These are phyloP conservation scores for Scaptomyza flava DNA, from an alignment of 2,888 invertebrate species.

Conservation along the genomic window DNA sequence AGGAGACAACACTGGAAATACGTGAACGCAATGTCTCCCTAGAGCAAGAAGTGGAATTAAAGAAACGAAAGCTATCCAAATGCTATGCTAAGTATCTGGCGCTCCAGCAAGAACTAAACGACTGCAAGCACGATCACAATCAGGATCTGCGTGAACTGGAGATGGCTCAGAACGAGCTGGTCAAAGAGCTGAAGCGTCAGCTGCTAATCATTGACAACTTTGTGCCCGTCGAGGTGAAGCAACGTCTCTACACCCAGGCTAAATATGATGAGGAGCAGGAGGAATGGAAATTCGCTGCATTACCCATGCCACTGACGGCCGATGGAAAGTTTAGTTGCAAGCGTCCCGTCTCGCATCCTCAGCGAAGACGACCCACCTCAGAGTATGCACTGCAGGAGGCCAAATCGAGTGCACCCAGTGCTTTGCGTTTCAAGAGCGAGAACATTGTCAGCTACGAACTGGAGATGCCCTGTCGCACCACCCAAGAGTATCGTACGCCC, in stretches of 20 bases:
- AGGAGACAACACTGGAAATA: conserved; percentile 95
- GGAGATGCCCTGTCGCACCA: conserved; percentile 85
- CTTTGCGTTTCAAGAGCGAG: conserved; percentile 83
- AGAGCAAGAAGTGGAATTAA: conserved; percentile 98
- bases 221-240: conserved; percentile 92
- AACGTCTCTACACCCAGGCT: conserved; percentile 89
- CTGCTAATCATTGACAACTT: conserved; percentile 95
- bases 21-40: conserved; percentile 95
- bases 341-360: conserved; percentile 88
- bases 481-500: conserved; percentile 84
- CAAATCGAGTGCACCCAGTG: conserved; percentile 77
- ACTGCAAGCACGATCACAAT: conserved; percentile 94
- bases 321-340: conserved; percentile 81
- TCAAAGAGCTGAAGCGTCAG: conserved; percentile 95
- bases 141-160: conserved; percentile 96
- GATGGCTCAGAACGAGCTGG: conserved; percentile 94
- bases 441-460: conserved; percentile 84
- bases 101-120: conserved; percentile 90
- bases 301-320: conserved; percentile 82
- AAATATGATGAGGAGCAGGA: conserved; percentile 93
- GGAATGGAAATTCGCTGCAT: conserved; percentile 87
- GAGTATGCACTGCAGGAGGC: conserved; percentile 86
- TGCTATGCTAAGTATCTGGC: conserved; percentile 92
- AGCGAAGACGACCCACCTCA: conserved; percentile 87
- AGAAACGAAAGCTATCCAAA: conserved; percentile 95